Conservation (phyloP, 2,888 invertebrate genomes). For the Limnephilus auricula region DNA sequence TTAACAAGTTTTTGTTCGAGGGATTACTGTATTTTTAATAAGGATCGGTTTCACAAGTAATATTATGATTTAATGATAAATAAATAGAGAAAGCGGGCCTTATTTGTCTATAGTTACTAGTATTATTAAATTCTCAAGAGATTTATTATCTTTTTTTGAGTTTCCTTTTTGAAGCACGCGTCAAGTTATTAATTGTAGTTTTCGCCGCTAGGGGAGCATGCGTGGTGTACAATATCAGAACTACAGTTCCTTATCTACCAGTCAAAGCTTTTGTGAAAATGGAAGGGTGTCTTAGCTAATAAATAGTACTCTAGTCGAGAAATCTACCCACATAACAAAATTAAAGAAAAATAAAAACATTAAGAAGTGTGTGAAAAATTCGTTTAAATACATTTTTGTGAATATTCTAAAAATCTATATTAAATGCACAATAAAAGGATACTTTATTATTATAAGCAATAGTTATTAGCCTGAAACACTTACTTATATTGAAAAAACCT, state of each 20-base stretch:
- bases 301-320: neutral
- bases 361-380: neutral
- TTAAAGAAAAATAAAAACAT: neutral
- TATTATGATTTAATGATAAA: neutral
- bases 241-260: neutral
- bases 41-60: neutral
- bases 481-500: too few species aligned
- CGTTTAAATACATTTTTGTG: too few species aligned
- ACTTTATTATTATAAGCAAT: too few species aligned
- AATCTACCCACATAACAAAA: neutral
- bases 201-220: slow-evolving; percentile 2
- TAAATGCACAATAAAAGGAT: too few species aligned
- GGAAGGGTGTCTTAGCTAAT: neutral
- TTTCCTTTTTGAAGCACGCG: neutral
- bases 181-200: neutral
- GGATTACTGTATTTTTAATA: neutral
- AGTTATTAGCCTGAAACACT: too few species aligned
- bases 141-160: neutral
- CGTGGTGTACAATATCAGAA: neutral
- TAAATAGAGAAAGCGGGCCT: neutral
- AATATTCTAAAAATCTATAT: too few species aligned
- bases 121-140: neutral
- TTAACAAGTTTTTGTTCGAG: too few species aligned
- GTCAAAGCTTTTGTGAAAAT: neutral
- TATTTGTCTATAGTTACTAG: neutral